Evolutionary conservation across 1,140 invertebrate genomes (phyloP), one percentile per base, ranked within the genome.

Genomic region (Solenopsis fugax): DNA sequence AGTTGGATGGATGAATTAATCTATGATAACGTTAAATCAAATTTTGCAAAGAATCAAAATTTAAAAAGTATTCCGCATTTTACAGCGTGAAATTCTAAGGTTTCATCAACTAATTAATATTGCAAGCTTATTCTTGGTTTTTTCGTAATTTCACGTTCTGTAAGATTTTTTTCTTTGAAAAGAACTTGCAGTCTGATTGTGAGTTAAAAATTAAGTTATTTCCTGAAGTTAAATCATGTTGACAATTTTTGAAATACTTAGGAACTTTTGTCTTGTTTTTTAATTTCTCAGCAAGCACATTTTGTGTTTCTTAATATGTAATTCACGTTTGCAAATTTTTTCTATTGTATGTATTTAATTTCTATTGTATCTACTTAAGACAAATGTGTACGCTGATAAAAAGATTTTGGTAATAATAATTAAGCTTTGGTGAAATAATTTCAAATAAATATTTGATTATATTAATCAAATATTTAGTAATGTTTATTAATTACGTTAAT

Each of bases 111-210:
- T n/a, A 78, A 78, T 2, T 34, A 48, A 77, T 45, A 76, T 76
- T 34, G 12, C 0, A 12, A 29, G 2, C 4, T n/a, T 45, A 16
- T 62, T 77, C 18, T 13, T 34, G 5, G 10, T 62, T 64, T 45
- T 76, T 77, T 76, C 45, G 41, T 60, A 41, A 76, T 58, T 16
- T 62, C 37, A 76, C 9, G n/a, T 60, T 76, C 13, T 58, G 18
- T 16, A 10, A 10, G 21, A 41, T 56, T 56, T 29, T 21, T 50
- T 52, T 7, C 16, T 73, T 56, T 4, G 21, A 54, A 73, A 73
- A 48, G 2, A 34, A 56, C 5, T 73, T 73, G 18, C 21, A 71
- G 48, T 73, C 24, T 54, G 6, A 54, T 18, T 29, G 29, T 41
- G 9, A 73, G 16, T 56, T 75, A 18, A 37, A 56, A 58, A 58